phyloP scores from a whole-genome alignment of 1,140 invertebrate genomes.

The Bombus sylvicola region DNA sequence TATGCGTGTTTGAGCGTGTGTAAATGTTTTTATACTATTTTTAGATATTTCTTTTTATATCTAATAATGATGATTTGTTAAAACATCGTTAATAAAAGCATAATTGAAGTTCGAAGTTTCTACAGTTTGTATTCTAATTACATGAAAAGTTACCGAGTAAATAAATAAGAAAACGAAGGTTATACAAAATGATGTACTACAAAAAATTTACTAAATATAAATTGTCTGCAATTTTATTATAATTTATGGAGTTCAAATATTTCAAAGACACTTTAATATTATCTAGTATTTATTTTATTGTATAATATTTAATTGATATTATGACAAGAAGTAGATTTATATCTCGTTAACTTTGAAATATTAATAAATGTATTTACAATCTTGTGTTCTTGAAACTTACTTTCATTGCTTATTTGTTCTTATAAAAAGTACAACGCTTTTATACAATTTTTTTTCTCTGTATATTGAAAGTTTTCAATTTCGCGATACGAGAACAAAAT shows the following conservation, averaged over 20 bases:
- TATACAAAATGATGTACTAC: not conserved
- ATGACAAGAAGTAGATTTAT: not conserved
- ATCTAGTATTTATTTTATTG: not conserved
- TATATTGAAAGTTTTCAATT: not conserved
- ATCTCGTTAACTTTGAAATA: not conserved
- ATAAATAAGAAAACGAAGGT: not conserved
- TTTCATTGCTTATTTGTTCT: not conserved
- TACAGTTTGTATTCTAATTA: not conserved
- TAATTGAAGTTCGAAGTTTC: not conserved
- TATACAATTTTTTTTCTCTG: not conserved
- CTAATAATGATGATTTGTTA: not conserved
- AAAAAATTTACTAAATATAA: slow-evolving; percentile 11
- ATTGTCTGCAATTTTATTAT: not conserved
- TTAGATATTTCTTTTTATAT: not conserved
- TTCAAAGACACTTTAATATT: not conserved
- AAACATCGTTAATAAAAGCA: slow-evolving; percentile 3
- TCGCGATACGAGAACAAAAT: not conserved
- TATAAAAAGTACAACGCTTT: not conserved
- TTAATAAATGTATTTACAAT: slow-evolving; percentile 21
- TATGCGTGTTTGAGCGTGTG: not conserved
- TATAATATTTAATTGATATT: not conserved
- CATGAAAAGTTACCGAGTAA: slow-evolving; percentile 15
- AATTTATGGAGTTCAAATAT: not conserved
- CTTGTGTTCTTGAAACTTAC: not conserved
- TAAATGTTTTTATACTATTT: not conserved